Evolutionary conservation across 2,113 vertebrate species (phyloP).

Genomic region (Rhea pennata): DNA sequence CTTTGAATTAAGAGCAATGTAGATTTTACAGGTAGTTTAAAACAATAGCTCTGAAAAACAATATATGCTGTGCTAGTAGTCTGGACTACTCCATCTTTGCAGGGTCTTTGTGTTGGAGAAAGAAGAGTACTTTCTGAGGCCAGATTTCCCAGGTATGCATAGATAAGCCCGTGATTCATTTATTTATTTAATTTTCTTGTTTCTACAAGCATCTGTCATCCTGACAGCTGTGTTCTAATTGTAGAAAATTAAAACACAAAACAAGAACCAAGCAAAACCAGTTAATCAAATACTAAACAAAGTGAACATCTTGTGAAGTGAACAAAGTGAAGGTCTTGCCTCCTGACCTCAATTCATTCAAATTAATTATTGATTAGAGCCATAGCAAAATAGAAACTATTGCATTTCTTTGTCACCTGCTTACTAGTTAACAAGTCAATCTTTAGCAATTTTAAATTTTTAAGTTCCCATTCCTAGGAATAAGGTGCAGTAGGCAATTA

Average conservation of each 20-base stretch:
- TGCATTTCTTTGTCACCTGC: background rate
- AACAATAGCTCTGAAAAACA: background rate
- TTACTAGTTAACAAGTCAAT: background rate
- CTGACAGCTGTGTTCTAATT: background rate
- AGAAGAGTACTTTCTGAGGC: background rate
- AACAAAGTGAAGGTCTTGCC: background rate
- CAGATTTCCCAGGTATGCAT: background rate
- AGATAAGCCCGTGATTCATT: background rate
- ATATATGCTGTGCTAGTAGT: background rate
- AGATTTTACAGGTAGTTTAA: background rate
- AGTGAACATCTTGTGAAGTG: background rate
- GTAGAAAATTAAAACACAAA: constrained; percentile 7
- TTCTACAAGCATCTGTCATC: background rate
- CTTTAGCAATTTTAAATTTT: background rate
- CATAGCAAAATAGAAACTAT: background rate
- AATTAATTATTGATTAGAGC: background rate
- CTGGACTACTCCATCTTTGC: background rate
- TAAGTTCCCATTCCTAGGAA: background rate
- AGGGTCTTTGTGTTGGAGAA: background rate
- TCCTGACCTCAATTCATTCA: background rate
- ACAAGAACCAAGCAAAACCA: background rate
- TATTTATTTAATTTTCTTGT: background rate
- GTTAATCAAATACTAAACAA: background rate
- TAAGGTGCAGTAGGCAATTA: background rate
- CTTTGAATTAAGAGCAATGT: background rate